Base-by-base conservation (phyloP, 2,888 invertebrate species). In the Diarsia dahlii region DNA sequence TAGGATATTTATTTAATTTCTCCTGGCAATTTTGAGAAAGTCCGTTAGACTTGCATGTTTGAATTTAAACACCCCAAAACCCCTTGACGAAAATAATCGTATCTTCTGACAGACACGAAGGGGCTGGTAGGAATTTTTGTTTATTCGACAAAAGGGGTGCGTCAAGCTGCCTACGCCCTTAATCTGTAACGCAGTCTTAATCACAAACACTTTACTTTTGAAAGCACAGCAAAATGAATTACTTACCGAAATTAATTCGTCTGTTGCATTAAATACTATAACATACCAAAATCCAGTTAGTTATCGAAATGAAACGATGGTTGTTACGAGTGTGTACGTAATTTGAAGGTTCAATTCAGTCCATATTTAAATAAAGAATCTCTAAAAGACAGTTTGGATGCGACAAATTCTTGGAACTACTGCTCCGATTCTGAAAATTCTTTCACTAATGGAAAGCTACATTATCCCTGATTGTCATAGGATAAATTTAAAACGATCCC, bases 111-210 rank as follows among this genome's bases (percentile, higher is more conserved):
- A 34, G 54, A 45, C 15, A 6, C 20, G 50, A 23, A 76, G 45
- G 62, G 54, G 54, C 48, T 76, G 56, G 48, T 46, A 34, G 13
- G 12, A 23, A 13, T 62, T 67, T 76, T 67, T 82, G 82, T 56
- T 34, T 56, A 56, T 54, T 63, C 50, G 62, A 52, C 82, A 82
- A 63, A 80, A 81, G 54, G 62, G 77, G 66, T 50, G 48, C 66
- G 62, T 78, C 76, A 66, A 76, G 12, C 8, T 18, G 15, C n/a
- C 9, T 13, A 48, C 20, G 39, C n/a, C 65, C 39, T 75, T 60
- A 39, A 76, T 62, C 39, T 12, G 52, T 23, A 46, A 46, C 20
- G 13, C 74, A 39, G 13, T 48, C 39, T 20, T 28, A 39, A 65
- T 65, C 34, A 65, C 34, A 28, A 18, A 60, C n/a, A 34, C 23